A percentile compares a stretch with the other conserved stretches of the same genome.
Evolutionary conservation across 2,888 invertebrate genomes (phyloP).

Genomic region (Pandemis cinnamomeana): DNA sequence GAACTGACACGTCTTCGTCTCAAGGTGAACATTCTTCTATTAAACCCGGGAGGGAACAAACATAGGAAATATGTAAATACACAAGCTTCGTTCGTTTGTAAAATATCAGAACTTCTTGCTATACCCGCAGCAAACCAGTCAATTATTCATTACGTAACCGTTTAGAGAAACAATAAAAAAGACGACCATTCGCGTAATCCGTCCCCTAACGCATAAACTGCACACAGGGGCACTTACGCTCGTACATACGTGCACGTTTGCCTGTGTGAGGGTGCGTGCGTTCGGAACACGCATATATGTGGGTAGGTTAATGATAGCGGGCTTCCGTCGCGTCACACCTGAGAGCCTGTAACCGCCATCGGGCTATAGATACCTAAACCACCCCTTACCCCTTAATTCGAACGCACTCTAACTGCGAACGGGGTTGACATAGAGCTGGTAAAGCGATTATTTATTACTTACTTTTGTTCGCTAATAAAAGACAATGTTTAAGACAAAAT

Average conservation of each 20-base stretch:
- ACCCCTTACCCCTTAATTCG: slow-evolving; percentile 76
- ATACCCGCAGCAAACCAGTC: slow-evolving; percentile 22
- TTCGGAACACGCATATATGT: slow-evolving; percentile 63
- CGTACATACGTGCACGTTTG: slow-evolving; percentile 48
- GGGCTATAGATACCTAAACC: slow-evolving; percentile 76
- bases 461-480: no score
- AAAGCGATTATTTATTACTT: slow-evolving; percentile 5
- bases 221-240: slow-evolving; percentile 60
- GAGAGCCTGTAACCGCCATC: slow-evolving; percentile 82
- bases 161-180: slow-evolving; percentile 49
- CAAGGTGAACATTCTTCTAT: neutral
- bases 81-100: slow-evolving; percentile 4
- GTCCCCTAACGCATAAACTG: slow-evolving; percentile 57
- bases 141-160: slow-evolving; percentile 42
- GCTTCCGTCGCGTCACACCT: slow-evolving; percentile 85
- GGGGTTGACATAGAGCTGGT: slow-evolving; percentile 56
- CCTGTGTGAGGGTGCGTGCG: slow-evolving; percentile 61
- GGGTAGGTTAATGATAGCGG: slow-evolving; percentile 83
- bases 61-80: neutral
- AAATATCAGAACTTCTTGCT: slow-evolving; percentile 30
- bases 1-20: no score
- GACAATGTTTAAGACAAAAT: no score
- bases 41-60: neutral
- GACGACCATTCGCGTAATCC: slow-evolving; percentile 57
- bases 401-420: slow-evolving; percentile 58